Percentiles rank a stretch among this genome's conserved stretches.
phyloP scores from a whole-genome alignment of 1,140 invertebrate genomes.

The Vollenhovia emeryi region DNA sequence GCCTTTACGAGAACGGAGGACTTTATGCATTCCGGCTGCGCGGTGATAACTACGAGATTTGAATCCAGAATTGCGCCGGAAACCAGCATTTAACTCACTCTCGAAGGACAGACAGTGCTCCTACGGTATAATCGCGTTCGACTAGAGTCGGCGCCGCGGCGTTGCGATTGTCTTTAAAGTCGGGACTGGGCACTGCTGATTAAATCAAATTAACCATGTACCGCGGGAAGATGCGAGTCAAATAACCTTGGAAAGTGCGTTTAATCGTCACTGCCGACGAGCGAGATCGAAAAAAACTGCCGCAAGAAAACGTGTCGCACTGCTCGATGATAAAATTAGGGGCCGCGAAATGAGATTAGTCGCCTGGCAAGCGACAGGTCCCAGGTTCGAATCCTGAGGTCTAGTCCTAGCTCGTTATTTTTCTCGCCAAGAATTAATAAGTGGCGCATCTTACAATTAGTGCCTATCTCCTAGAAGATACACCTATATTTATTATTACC shows the following conservation, averaged over 20 bases:
- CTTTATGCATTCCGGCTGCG: neutral
- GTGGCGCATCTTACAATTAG: too few relatives aligned
- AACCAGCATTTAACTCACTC: slow-evolving; percentile 34
- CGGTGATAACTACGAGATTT: neutral
- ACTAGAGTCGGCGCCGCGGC: neutral
- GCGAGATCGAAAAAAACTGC: neutral
- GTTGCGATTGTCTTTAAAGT: slow-evolving; percentile 30
- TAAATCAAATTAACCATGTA: slow-evolving; percentile 54
- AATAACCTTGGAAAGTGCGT: neutral
- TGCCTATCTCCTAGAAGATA: too few relatives aligned
- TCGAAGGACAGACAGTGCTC: slow-evolving; percentile 7
- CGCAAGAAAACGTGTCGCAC: neutral
- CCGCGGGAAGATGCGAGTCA: neutral
- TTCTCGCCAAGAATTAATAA: too few relatives aligned
- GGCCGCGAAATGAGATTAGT: neutral
- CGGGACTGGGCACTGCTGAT: neutral
- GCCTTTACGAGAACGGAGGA: neutral
- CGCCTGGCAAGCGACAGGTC: too few relatives aligned
- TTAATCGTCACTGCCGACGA: slow-evolving; percentile 6
- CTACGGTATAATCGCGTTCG: slow-evolving; percentile 7
- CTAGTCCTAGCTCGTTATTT: too few relatives aligned
- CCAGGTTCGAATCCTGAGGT: too few relatives aligned
- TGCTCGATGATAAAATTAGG: neutral
- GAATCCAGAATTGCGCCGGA: slow-evolving; percentile 25
- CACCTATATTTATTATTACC: too few relatives aligned